Percentiles rank a stretch among this genome's conserved stretches.
phyloP scores from a whole-genome alignment of 2,797 vertebrate species.

The Alcedo quadribrachys region DNA sequence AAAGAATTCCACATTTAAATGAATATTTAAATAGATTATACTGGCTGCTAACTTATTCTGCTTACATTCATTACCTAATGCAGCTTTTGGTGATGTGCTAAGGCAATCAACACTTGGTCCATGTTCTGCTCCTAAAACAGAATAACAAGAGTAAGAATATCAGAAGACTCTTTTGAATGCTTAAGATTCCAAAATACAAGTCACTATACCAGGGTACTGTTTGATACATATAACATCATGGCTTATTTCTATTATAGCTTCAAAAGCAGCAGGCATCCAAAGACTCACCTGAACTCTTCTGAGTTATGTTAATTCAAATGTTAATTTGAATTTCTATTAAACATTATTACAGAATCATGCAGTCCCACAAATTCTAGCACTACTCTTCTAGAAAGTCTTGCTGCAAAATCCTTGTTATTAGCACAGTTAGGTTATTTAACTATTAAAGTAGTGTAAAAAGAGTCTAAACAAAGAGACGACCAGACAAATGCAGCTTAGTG shows the following conservation, averaged over 20 bases:
- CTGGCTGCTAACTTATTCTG: neutral
- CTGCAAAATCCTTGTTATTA: neutral
- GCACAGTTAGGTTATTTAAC: neutral
- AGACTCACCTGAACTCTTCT: neutral
- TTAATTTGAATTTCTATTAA: neutral
- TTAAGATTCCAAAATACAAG: neutral
- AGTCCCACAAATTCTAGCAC: neutral
- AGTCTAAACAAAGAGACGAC: neutral
- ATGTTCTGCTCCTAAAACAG: slow-evolving; percentile 73
- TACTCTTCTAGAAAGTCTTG: neutral
- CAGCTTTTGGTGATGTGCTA: slow-evolving; percentile 84
- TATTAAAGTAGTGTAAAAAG: neutral
- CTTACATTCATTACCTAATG: slow-evolving; percentile 78
- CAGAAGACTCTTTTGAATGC: neutral
- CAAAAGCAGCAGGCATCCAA: neutral
- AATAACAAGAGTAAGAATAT: neutral
- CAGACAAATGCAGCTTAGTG: neutral
- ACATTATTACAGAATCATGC: neutral
- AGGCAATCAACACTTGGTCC: slow-evolving; percentile 89
- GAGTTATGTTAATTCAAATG: neutral
- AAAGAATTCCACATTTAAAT: neutral
- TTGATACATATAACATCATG: neutral
- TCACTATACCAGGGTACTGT: neutral
- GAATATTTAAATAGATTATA: neutral
- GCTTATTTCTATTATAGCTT: neutral